Conservation (phyloP, 2,797 vertebrate genomes). For the Coendou prehensilis region DNA sequence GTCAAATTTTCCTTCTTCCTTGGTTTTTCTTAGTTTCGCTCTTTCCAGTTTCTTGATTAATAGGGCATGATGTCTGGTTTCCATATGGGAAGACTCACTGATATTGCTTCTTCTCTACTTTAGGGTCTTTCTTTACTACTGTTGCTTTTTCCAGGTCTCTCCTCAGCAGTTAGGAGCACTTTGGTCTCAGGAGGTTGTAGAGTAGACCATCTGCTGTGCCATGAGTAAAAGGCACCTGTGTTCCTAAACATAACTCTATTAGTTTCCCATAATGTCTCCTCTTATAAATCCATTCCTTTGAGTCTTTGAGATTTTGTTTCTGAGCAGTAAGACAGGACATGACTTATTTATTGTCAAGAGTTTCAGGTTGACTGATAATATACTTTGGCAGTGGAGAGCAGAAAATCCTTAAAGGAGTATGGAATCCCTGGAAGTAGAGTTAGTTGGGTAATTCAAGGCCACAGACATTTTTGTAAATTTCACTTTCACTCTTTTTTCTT, state of each 20-base stretch:
- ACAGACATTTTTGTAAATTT: neutral
- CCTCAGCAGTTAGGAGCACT: neutral
- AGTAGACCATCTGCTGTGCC: neutral
- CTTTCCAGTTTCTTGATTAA: neutral
- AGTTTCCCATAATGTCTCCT: neutral
- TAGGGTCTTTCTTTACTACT: neutral
- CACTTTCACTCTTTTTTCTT: neutral
- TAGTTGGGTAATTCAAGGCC: neutral
- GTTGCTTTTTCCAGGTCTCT: neutral
- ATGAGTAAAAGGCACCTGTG: neutral
- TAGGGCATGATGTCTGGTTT: rapidly evolving
- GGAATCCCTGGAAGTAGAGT: neutral
- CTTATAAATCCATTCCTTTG: neutral
- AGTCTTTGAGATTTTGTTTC: neutral
- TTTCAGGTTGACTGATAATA: neutral
- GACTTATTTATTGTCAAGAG: neutral
- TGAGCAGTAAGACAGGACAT: neutral
- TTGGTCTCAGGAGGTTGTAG: neutral
- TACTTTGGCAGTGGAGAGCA: neutral
- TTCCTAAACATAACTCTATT: neutral
- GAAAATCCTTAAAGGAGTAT: neutral
- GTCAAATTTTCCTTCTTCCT: neutral
- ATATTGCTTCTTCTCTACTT: neutral
- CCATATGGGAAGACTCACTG: neutral
- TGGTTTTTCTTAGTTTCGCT: neutral